Base-by-base conservation (phyloP, 2,113 vertebrate species). In the Cacatua alba region DNA sequence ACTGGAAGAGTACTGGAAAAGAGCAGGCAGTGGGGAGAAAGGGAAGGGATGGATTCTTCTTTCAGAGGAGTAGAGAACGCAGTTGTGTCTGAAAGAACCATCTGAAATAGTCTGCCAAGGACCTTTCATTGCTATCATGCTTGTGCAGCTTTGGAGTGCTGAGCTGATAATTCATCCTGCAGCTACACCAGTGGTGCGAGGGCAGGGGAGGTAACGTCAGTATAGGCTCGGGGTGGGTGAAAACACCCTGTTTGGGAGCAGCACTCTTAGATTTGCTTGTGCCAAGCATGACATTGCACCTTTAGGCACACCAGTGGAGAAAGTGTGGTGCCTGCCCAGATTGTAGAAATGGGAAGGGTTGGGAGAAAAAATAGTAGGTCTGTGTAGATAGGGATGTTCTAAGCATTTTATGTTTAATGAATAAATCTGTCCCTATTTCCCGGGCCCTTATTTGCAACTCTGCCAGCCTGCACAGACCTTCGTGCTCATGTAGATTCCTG, bases 121-220 rank as follows among this genome's bases (percentile, higher is more conserved):
- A 81, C 64, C 82, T 68, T 35, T 41, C 48, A 7, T n/a, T 44
- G 90, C 90, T 95, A 81, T 96, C 88, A 6, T 4, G 31, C 72
- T 78, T 7, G 62, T 76, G 84, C 93, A 89, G 93, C 91, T 95
- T 88, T 82, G 65, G 76, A 78, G 77, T 86, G 55, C 65, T 13
- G 68, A 91, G 91, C 91, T 82, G 95, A 87, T 96, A 96, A 96
- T 64, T 51, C 37, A 13, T 75, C 77, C 89, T 68, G 57, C 63
- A 79, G 82, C 62, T 35, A 13, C 92, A 18, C 5, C 62, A 62
- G 31, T 6, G 7, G 49, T 12, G 29, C 0, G 29, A 78, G 43
- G 13, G 57, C 72, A 82, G 83, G 83, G 91, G 39, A 94, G 86
- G 92, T 64, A 28, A 5, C 28, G 3, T 4, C 84, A 17, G 12